Conservation (phyloP, 2,113 vertebrate genomes). For the Odocoileus virginianus region DNA sequence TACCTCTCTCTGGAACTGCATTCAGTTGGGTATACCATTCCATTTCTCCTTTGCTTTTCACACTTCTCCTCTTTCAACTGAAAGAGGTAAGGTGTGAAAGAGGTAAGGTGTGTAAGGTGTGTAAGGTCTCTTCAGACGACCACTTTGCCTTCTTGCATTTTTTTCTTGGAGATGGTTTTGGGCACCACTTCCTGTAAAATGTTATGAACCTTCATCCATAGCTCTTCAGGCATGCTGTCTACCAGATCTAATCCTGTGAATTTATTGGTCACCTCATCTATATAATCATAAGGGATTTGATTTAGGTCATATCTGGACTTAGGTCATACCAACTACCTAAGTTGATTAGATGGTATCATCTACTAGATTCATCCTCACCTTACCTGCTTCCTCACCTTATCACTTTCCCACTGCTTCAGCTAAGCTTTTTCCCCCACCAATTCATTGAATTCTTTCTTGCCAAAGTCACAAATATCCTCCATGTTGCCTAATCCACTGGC, state of each 20-base stretch:
- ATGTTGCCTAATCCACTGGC: neutral
- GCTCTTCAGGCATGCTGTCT: neutral
- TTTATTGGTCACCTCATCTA: neutral
- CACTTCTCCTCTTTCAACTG: neutral
- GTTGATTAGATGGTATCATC: neutral
- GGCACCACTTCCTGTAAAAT: neutral
- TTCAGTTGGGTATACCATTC: neutral
- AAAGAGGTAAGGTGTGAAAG: no score
- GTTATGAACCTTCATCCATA: neutral
- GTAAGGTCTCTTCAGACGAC: neutral
- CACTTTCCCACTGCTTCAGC: neutral
- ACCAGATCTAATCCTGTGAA: neutral
- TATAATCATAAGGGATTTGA: neutral
- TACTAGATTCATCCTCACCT: neutral
- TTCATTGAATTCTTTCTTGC: neutral
- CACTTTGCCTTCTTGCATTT: neutral
- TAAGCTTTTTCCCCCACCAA: neutral
- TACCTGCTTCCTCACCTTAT: neutral
- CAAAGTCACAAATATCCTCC: neutral
- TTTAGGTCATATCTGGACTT: neutral
- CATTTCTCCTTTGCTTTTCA: neutral
- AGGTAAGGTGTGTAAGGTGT: no score
- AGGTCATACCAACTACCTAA: neutral
- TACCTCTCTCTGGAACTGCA: neutral
- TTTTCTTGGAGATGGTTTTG: neutral